Base-by-base conservation (phyloP, 2,888 invertebrate species). In the Ochlodes sylvanus region DNA sequence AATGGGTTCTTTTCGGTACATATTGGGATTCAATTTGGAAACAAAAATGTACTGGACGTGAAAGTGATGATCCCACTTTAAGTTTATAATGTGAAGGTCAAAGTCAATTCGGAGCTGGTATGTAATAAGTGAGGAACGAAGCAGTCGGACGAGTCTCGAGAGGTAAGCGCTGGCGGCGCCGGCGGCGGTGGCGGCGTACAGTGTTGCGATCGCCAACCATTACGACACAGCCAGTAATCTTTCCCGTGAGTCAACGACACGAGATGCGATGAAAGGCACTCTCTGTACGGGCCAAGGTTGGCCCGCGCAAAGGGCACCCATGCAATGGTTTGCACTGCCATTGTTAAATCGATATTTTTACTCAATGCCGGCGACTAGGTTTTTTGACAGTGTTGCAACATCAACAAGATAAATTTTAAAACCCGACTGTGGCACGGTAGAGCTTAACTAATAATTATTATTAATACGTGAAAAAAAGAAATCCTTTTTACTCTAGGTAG, bases 201-300 rank as follows among this genome's bases (percentile, higher is more conserved):
- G 38, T 10, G 10, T 38, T 38, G 38, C 66, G 54, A 27, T 61
- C 32, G 7, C 7, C 41, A n/a, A 21, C 38, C 38, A 27, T 62
- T 56, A 62, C 67, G 61, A 62, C 67, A 68, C 56, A 62, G 21
- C 41, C 61, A 52, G 66, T 54, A 66, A 61, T 68, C 44, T 68
- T 60, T 68, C 54, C 47, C 54, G 68, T 72, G 73, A 76, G 75
- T 75, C 75, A 76, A 76, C 75, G 75, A 71, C 74, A 70, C 60
- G 68, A 70, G 55, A 19, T 60, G 75, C 73, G 73, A 77, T 75
- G 81, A 84, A 82, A 84, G 79, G 74, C 76, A 76, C 72, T 79
- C 76, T 76, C 72, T 70, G 71, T 78, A 52, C 73, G 57, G 79
- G 83, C 78, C 86, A 85, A 85, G 84, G 85, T 81, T 79, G 74